phyloP scores from a whole-genome alignment of 2,113 vertebrate species.

The Accipiter cooperii region DNA sequence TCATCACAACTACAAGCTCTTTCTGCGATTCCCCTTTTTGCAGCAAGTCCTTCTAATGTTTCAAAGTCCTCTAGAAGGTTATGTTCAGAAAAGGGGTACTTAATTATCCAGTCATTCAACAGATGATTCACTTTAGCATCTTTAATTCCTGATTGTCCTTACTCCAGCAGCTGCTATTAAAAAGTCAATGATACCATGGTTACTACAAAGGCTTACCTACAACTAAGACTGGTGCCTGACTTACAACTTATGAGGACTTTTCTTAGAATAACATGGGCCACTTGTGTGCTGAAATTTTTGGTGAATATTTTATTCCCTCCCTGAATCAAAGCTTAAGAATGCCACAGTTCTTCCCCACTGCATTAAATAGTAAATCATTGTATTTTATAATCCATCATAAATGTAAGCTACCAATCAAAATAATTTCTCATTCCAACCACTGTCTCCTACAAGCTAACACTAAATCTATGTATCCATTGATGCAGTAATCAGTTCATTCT shows the following conservation, averaged over 20 bases:
- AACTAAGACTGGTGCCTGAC: not conserved
- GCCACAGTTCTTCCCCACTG: not conserved
- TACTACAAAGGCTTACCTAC: not conserved
- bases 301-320: not conserved
- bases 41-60: not conserved
- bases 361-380: not conserved
- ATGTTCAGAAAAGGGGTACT: not conserved
- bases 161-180: not conserved
- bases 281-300: not conserved
- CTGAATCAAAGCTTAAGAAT: not conserved
- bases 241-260: not conserved
- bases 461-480: not conserved
- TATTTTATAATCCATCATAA: slow-evolving; percentile 5
- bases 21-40: not conserved
- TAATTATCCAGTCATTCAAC: not conserved
- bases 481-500: not conserved
- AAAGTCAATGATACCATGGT: not conserved
- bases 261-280: not conserved
- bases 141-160: not conserved
- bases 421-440: not conserved
- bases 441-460: not conserved
- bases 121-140: not conserved
- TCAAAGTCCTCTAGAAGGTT: not conserved
- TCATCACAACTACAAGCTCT: not conserved
- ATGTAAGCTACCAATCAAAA: not conserved